Conservation (phyloP, 2,113 vertebrate genomes). For the Upupa epops region DNA sequence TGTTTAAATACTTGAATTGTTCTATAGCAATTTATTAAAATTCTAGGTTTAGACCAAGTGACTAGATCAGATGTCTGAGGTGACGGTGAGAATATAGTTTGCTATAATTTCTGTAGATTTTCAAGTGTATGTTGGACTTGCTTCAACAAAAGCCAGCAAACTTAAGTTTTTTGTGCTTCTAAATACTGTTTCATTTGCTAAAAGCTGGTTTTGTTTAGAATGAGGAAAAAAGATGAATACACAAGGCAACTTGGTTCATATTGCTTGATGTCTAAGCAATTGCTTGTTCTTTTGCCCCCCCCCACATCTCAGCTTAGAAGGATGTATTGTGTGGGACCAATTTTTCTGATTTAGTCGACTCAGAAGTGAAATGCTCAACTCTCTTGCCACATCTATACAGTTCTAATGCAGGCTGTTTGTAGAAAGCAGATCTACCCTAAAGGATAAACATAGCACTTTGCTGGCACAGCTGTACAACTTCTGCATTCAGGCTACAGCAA, state of each 20-base stretch:
- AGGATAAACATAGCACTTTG: constrained; percentile 54
- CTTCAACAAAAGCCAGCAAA: background rate
- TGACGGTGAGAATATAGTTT: background rate
- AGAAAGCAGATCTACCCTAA: constrained; percentile 60
- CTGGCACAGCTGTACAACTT: constrained; percentile 59
- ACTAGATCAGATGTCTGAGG: background rate
- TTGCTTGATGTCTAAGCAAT: background rate
- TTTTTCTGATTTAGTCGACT: background rate
- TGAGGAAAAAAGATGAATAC: background rate
- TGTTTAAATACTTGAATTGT: background rate
- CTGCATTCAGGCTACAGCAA: constrained; percentile 53
- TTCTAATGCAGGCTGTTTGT: constrained; percentile 55
- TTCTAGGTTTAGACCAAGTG: background rate
- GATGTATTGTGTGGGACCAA: background rate
- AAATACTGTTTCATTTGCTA: background rate
- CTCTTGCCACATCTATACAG: background rate
- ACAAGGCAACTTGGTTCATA: background rate
- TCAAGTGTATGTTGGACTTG: background rate
- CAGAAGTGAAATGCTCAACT: constrained; percentile 11
- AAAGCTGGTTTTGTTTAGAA: background rate
- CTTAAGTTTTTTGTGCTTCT: background rate
- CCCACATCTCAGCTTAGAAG: background rate
- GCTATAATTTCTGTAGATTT: background rate
- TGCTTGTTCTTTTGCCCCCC: background rate
- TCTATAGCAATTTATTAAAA: no score